phyloP scores from a whole-genome alignment of 2,888 invertebrate genomes.

The Tiliacea citrago region DNA sequence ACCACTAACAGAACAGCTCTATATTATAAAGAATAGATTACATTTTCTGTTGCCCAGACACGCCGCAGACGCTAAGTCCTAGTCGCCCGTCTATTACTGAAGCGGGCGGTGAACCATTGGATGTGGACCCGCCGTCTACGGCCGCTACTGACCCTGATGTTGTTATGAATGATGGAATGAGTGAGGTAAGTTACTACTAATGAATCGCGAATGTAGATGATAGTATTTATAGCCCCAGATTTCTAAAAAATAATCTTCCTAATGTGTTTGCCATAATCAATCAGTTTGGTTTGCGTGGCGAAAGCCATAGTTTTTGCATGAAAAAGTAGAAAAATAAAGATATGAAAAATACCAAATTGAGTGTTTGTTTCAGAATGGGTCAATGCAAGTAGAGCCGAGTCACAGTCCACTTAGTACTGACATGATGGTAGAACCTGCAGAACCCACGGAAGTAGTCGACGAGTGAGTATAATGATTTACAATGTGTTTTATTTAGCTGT shows the following conservation, averaged over 20 bases:
- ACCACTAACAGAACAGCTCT: constrained; percentile 16
- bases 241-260: neutral
- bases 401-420: constrained; percentile 86
- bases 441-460: constrained; percentile 74
- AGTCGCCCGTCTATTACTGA: constrained; percentile 72
- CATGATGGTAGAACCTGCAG: constrained; percentile 85
- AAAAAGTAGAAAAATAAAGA: neutral
- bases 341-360: neutral
- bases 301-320: neutral
- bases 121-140: constrained; percentile 81
- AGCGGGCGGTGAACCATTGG: constrained; percentile 76
- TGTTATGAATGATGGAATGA: constrained; percentile 86
- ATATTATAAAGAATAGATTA: constrained; percentile 25
- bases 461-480: constrained; percentile 78
- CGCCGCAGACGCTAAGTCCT: constrained; percentile 85
- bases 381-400: constrained; percentile 89
- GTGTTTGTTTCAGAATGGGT: constrained; percentile 83
- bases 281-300: neutral
- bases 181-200: constrained; percentile 78
- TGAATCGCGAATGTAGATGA: neutral
- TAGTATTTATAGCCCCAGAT: too few species aligned
- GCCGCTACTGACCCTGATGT: constrained; percentile 81
- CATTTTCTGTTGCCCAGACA: constrained; percentile 73
- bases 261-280: neutral
- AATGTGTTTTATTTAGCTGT: neutral